Evolutionary conservation across 2,888 invertebrate species (phyloP), one percentile per base, ranked within the genome.

Genomic region (Fragum whitleyi): DNA sequence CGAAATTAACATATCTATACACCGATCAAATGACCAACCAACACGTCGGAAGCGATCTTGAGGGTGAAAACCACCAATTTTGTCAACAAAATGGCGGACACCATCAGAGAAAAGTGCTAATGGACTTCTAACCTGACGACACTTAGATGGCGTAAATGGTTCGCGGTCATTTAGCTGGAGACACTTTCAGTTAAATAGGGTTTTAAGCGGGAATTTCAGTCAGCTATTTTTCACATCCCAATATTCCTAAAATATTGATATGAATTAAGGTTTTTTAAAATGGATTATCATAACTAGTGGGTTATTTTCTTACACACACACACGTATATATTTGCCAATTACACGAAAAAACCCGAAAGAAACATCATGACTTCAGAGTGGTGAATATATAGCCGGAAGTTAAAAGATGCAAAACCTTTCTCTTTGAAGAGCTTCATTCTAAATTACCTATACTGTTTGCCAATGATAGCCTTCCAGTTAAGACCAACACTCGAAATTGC

Each of bases 1-100:
- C 47, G 68, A 84, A 83, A 84, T 84, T 84, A 81, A 73, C 80
- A 81, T 81, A 75, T 67, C 47, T 70, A 62, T 53, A 53, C 65
- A 67, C 39, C 39, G 67, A 47, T 68, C 55, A 53, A 47, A 71
- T 57, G 67, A 79, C 79, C 68, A 67, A 26, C n/a, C 59, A 53
- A 68, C 77, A 72, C 67, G 71, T 67, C 47, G 39, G 32, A 70
- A 71, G 57, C 47, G 42, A 42, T 65, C 19, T 67, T 53, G 61
- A 67, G 55, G 39, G 28, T 23, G 68, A 80, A 73, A 73, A 57
- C 5, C 68, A 29, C 57, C 73, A 67, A 36, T 5, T 36, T 51
- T 11, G 73, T 51, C 59, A 47, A 47, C n/a, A 59, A 78, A 78
- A 72, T 78, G 57, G 55, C 53, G 36, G 53, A 36, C 28, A 53